These are phyloP conservation scores for Apodemus sylvaticus DNA, from an alignment of 2,113 vertebrate species.

Conservation along the genomic window DNA sequence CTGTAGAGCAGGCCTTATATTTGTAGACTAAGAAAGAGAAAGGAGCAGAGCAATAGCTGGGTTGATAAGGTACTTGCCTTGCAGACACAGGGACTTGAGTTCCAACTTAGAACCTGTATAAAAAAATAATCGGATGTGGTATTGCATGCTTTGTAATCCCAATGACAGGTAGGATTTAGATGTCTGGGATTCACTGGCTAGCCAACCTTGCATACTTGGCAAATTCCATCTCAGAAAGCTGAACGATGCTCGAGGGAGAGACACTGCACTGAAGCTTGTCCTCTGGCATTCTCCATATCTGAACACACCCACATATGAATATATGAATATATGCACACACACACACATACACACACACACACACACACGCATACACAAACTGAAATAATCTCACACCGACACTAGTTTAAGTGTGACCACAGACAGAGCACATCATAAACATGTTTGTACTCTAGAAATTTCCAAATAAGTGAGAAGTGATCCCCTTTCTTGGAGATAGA, in stretches of 20 bases:
- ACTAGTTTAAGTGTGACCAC: slow-evolving; percentile 44
- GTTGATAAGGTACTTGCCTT: background rate
- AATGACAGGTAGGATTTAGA: background rate
- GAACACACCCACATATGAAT: background rate
- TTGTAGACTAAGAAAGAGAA: slow-evolving; percentile 8
- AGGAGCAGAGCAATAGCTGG: too few species aligned
- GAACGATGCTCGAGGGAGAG: background rate
- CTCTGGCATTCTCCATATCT: background rate
- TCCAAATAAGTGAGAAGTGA: background rate
- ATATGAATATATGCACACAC: background rate
- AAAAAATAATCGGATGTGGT: background rate
- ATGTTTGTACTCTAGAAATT: slow-evolving; percentile 28
- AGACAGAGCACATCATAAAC: slow-evolving; percentile 61
- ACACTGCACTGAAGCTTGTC: background rate
- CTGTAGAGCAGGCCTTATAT: background rate
- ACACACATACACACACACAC: too few species aligned
- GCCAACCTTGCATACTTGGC: background rate
- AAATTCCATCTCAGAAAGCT: background rate
- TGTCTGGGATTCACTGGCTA: background rate
- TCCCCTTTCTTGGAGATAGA: background rate
- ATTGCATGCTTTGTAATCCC: background rate
- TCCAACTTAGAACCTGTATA: background rate
- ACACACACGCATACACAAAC: background rate
- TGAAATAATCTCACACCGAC: slow-evolving; percentile 29
- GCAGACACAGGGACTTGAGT: background rate